These are phyloP conservation scores for Apodemus sylvaticus DNA, from an alignment of 2,113 vertebrate genomes.

Conservation along the genomic window DNA sequence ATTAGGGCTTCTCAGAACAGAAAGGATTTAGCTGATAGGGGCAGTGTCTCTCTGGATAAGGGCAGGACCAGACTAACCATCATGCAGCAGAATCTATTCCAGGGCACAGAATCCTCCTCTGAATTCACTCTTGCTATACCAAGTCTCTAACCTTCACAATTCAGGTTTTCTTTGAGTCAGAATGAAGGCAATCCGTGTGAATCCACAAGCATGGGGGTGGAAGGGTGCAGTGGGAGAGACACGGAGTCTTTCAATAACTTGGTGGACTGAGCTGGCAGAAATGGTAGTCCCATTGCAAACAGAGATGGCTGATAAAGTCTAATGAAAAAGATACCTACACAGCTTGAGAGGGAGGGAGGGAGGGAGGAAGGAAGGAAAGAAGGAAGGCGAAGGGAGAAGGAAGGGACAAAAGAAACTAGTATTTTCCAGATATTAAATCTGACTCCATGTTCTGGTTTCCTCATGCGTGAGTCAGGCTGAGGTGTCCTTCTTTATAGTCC, in stretches of 20 bases:
- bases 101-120: background rate
- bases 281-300: background rate
- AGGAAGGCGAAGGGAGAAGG: no score
- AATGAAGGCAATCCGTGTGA: background rate
- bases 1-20: conserved; percentile 61
- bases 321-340: conserved; percentile 33
- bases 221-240: conserved; percentile 1
- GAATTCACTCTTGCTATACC: background rate
- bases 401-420: background rate
- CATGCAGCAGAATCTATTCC: background rate
- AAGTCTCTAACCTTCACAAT: background rate
- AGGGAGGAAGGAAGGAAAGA: background rate
- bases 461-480: background rate
- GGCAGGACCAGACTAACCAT: background rate
- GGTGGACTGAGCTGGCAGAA: background rate
- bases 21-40: conserved; percentile 38
- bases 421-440: conserved; percentile 20
- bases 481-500: background rate
- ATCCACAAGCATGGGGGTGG: background rate
- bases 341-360: background rate
- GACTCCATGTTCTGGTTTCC: conserved; percentile 4
- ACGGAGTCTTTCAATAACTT: background rate
- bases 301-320: conserved; percentile 30
- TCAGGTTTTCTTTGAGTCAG: conserved; percentile 19
- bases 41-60: background rate